phyloP scores from a whole-genome alignment of 1,140 invertebrate genomes.

The Drosophila santomea region DNA sequence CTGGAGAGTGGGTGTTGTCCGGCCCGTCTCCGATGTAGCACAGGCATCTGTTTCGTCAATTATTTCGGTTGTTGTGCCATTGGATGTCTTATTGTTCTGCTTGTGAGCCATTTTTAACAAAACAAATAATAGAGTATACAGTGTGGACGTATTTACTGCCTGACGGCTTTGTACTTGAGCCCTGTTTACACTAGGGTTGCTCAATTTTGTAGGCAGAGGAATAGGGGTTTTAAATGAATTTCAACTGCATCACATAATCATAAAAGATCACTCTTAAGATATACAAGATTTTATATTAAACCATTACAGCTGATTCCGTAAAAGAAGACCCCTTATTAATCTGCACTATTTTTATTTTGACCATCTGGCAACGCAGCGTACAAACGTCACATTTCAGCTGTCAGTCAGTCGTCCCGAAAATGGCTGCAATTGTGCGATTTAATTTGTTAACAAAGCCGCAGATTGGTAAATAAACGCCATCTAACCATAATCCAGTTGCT shows the following conservation, averaged over 20 bases:
- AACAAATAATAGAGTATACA: slow-evolving; percentile 30
- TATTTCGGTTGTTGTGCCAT: slow-evolving; percentile 37
- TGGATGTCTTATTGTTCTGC: slow-evolving; percentile 11
- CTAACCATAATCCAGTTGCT: no score
- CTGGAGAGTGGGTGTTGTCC: slow-evolving; percentile 89
- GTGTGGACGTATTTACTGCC: not conserved
- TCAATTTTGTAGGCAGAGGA: no score
- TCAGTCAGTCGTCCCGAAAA: slow-evolving; percentile 63
- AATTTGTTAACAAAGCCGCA: slow-evolving; percentile 76
- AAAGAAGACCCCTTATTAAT: not conserved
- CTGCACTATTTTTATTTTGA: no score
- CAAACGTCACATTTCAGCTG: slow-evolving; percentile 59
- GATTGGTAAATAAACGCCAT: slow-evolving; percentile 66
- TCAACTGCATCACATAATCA: no score
- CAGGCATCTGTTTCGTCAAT: slow-evolving; percentile 44
- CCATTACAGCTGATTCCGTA: not conserved
- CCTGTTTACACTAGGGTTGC: not conserved
- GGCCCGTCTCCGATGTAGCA: slow-evolving; percentile 11
- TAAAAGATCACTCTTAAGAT: no score
- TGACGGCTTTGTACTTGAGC: not conserved
- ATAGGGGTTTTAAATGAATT: no score
- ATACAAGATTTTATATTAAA: no score
- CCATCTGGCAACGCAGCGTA: slow-evolving; percentile 42
- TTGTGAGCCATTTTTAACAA: slow-evolving; percentile 58
- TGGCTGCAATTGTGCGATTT: slow-evolving; percentile 80